These are phyloP conservation scores for Erpetoichthys calabaricus DNA, from an alignment of 2,797 vertebrate genomes.

Conservation along the genomic window DNA sequence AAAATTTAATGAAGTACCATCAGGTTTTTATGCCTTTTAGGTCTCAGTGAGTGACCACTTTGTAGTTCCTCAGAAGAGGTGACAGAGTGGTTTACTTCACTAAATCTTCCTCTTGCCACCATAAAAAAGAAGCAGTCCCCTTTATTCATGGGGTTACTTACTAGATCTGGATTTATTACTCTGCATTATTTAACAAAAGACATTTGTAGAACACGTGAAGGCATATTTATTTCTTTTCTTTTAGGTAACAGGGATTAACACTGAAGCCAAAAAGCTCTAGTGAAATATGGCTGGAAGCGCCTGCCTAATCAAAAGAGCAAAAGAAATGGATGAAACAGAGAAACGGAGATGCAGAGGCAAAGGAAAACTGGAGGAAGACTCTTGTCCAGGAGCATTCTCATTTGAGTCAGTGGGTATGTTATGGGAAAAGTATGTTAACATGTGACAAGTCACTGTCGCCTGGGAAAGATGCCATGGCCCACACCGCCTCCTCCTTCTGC, in stretches of 20 bases:
- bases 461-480: too few species aligned
- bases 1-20: conserved; percentile 61
- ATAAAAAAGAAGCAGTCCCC: conserved; percentile 45
- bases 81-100: conserved; percentile 36
- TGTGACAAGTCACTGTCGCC: too few species aligned
- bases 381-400: too few species aligned
- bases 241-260: too few species aligned
- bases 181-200: conserved; percentile 45
- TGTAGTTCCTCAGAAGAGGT: conserved; percentile 51
- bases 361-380: too few species aligned
- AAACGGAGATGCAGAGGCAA: too few species aligned
- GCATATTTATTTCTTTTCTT: conserved; percentile 8
- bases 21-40: conserved; percentile 50
- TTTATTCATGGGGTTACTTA: conserved; percentile 63
- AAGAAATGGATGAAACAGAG: conserved; percentile 28
- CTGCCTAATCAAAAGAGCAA: conserved; percentile 3
- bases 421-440: too few species aligned
- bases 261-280: too few species aligned
- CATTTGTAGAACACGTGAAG: conserved; percentile 23
- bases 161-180: conserved; percentile 57
- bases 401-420: too few species aligned
- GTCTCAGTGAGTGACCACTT: conserved; percentile 53
- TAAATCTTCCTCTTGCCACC: conserved; percentile 50
- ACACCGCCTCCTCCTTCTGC: too few species aligned
- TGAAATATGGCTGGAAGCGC: too few species aligned